Evolutionary conservation across 2,888 invertebrate species (phyloP).

Genomic region (Electrophaes corylata): DNA sequence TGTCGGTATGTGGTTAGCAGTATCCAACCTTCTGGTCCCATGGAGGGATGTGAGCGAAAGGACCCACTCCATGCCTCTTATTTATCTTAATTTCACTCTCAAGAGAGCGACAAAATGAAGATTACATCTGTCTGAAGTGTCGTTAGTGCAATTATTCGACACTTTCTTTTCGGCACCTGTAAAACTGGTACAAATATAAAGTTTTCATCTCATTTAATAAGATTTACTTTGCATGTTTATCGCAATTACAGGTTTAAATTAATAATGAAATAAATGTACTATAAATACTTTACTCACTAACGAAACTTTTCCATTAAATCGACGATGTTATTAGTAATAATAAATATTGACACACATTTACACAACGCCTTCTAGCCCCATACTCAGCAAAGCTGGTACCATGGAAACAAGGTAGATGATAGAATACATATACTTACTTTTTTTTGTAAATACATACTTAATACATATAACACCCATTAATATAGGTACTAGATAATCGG

Average conservation of each 20-base stretch:
- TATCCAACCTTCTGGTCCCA: slow-evolving; percentile 56
- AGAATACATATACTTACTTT: no score
- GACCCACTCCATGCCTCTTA: slow-evolving; percentile 77
- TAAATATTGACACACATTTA: no score
- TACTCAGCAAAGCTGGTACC: no score
- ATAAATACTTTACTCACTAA: neutral
- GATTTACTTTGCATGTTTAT: neutral
- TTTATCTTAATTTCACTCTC: slow-evolving; percentile 79
- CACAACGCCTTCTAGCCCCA: no score
- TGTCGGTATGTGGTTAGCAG: slow-evolving; percentile 39
- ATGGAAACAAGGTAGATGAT: no score
- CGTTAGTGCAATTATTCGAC: slow-evolving; percentile 37
- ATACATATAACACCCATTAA: no score
- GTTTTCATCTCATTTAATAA: slow-evolving; percentile 38
- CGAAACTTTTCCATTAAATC: neutral
- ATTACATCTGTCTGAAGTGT: slow-evolving; percentile 65
- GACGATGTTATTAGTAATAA: neutral
- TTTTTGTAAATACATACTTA: no score
- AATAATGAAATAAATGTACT: no score
- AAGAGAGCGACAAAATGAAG: slow-evolving; percentile 72
- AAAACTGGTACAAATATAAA: slow-evolving; percentile 20
- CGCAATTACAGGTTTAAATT: neutral
- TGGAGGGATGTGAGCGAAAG: slow-evolving; percentile 64
- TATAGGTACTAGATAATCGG: slow-evolving; percentile 6
- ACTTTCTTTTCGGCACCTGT: slow-evolving; percentile 27